These are phyloP conservation scores for Sinocyclocheilus rhinocerous DNA, from an alignment of 2,113 vertebrate genomes.

Conservation along the genomic window DNA sequence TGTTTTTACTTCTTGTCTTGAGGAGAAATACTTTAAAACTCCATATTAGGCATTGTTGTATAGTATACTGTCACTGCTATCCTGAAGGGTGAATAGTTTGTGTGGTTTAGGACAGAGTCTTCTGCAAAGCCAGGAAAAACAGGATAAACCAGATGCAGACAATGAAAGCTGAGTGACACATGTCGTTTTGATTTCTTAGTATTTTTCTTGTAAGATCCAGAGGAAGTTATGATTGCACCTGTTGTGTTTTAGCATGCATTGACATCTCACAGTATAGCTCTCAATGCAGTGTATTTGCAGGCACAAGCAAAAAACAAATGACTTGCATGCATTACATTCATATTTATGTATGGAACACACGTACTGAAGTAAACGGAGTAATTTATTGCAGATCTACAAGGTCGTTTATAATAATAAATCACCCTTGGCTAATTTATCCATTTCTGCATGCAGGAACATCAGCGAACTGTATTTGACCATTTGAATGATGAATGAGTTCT, in stretches of 20 bases:
- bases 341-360: neutral
- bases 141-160: slow-evolving; percentile 12
- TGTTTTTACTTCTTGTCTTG: slow-evolving; percentile 19
- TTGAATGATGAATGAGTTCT: slow-evolving; percentile 38
- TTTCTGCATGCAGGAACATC: neutral
- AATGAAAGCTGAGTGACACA: neutral
- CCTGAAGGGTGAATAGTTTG: neutral
- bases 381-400: neutral
- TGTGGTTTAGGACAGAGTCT: neutral
- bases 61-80: neutral
- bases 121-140: neutral
- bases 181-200: neutral
- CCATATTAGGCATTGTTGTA: slow-evolving; percentile 21
- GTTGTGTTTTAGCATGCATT: neutral
- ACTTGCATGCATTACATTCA: neutral
- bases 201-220: neutral
- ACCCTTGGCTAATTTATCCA: neutral
- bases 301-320: neutral
- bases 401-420: neutral
- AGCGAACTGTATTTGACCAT: neutral
- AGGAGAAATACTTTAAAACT: neutral
- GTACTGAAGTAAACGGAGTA: neutral
- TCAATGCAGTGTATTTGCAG: neutral
- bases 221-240: slow-evolving; percentile 1
- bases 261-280: neutral